Conservation (phyloP, 2,113 vertebrate genomes). For the Pseudonaja textilis region DNA sequence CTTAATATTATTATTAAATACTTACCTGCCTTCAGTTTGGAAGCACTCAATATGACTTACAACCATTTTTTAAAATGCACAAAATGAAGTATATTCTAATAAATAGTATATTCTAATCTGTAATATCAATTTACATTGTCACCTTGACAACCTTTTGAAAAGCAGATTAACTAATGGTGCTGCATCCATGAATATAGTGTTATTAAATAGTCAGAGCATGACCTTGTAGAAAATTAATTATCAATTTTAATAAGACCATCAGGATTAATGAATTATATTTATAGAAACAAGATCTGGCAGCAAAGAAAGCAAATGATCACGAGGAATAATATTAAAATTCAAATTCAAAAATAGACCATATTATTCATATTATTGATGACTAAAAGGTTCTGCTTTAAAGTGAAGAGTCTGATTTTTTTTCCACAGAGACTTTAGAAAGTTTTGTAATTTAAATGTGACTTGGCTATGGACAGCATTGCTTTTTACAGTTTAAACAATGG, state of each 20-base stretch:
- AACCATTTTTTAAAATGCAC: background rate
- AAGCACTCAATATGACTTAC: background rate
- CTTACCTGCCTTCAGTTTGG: background rate
- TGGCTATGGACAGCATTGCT: background rate
- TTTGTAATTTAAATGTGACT: no score
- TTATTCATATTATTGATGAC: background rate
- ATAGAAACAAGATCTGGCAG: background rate
- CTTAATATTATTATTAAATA: background rate
- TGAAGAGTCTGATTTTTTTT: background rate
- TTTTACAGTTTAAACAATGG: background rate
- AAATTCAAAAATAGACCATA: background rate
- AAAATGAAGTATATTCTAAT: background rate
- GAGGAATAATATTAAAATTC: background rate
- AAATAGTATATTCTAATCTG: background rate
- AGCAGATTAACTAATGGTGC: background rate
- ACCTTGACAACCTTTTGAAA: background rate
- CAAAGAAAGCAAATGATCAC: background rate
- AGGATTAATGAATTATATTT: conserved; percentile 19
- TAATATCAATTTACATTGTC: background rate
- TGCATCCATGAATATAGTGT: background rate
- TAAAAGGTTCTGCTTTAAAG: background rate
- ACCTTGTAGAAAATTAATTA: conserved; percentile 18
- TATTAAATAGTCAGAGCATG: background rate
- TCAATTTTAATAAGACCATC: conserved; percentile 13
- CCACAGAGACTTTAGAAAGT: background rate